Conservation (phyloP, 2,113 vertebrate species). For the Chascanopsetta lugubris region DNA sequence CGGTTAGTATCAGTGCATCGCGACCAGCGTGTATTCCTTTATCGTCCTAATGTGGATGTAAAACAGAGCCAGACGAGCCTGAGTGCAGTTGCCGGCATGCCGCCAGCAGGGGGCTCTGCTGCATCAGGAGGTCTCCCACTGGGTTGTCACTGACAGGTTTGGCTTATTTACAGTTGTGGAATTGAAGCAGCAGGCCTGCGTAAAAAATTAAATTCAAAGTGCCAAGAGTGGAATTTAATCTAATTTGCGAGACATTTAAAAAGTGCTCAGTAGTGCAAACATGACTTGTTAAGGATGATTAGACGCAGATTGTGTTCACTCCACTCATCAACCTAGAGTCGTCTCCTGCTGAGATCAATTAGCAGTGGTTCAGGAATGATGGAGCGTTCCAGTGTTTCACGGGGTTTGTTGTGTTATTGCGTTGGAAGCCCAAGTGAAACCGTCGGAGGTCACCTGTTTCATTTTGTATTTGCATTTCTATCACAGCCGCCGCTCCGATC, state of each 20-base stretch:
- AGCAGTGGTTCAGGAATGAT: conserved; percentile 25
- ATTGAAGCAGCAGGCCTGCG: conserved; percentile 32
- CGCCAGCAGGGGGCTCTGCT: conserved; percentile 65
- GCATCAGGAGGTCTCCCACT: conserved; percentile 45
- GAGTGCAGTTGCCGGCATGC: conserved; percentile 26
- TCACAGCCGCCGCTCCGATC: too few relatives aligned
- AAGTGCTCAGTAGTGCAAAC: conserved; percentile 39
- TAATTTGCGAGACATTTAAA: conserved; percentile 47
- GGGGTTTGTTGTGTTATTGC: not conserved
- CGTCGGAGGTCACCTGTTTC: too few relatives aligned
- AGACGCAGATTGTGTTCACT: conserved; percentile 15
- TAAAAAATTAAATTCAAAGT: conserved; percentile 46
- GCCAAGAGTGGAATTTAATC: conserved; percentile 45
- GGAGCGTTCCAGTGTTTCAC: not conserved
- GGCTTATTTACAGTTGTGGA: conserved; percentile 54
- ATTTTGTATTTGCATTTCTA: too few relatives aligned
- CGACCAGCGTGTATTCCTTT: not conserved
- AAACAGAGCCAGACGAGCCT: conserved; percentile 17
- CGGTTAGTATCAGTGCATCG: not conserved
- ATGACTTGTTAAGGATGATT: conserved; percentile 34
- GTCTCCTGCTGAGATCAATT: conserved; percentile 22
- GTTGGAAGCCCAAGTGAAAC: too few relatives aligned
- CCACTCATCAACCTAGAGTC: conserved; percentile 10
- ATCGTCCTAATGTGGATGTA: conserved; percentile 6
- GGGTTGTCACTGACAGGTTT: conserved; percentile 33